A percentile compares a stretch with the other conserved stretches of the same genome.
Conservation (phyloP, 2,888 invertebrate genomes). For the Acrocyrtus sp. region DNA sequence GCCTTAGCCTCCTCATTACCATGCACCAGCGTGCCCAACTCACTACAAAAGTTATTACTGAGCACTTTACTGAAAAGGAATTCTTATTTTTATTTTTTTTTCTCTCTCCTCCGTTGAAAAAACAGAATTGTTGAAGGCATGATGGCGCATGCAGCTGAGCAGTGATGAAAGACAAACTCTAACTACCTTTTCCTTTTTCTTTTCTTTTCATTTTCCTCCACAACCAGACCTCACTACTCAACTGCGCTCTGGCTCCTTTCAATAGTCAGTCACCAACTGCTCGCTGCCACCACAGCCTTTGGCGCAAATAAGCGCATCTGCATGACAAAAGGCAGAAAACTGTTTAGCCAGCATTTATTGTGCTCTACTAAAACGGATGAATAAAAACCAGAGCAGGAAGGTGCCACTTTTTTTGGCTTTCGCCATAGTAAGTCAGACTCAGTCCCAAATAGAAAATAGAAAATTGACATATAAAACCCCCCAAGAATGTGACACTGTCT, state of each 20-base stretch:
- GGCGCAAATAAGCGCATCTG: conserved; percentile 24
- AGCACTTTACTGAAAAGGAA: conserved; percentile 1
- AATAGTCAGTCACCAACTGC: background rate
- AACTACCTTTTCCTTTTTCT: conserved; percentile 3
- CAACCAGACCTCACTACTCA: background rate
- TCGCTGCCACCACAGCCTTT: background rate
- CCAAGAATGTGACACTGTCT: too few species aligned
- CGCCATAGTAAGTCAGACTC: background rate
- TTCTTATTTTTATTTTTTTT: too few species aligned
- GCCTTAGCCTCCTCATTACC: background rate
- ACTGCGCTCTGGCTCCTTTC: too few species aligned
- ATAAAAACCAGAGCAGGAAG: background rate
- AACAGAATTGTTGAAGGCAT: background rate
- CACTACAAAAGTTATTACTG: conserved; percentile 11
- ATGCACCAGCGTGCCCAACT: background rate
- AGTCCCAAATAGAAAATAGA: too few species aligned
- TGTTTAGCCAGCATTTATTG: background rate
- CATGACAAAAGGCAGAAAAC: conserved; percentile 29
- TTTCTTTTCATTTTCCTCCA: conserved; percentile 11
- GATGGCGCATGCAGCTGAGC: conserved; percentile 8
- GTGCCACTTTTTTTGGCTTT: background rate
- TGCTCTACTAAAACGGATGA: conserved; percentile 2
- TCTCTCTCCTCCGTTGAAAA: too few species aligned
- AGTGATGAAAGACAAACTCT: conserved; percentile 25
- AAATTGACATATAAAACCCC: too few species aligned